Evolutionary conservation across 2,797 vertebrate species (phyloP), one percentile per base, ranked within the genome.

Genomic region (Siniperca undulata): DNA sequence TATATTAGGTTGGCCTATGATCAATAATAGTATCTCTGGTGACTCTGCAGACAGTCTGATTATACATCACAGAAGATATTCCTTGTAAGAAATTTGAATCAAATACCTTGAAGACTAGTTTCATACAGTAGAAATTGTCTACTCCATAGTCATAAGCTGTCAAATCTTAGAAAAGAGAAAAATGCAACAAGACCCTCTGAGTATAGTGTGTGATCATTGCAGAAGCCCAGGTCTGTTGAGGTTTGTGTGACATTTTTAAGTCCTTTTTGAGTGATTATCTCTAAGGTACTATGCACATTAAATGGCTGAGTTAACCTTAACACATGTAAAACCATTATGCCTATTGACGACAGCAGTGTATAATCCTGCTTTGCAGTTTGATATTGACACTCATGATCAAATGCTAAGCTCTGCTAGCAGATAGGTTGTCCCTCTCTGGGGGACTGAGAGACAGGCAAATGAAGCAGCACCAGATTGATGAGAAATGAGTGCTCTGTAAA

Each of bases 331-430:
- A 95, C 90, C 90, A 94, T 94, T 94, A 95, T 88, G 84, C 87
- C 87, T 93, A 95, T 94, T 94, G 95, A 94, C 92, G 88, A 94
- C 93, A 88, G 92, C 91, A 82, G 89, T 88, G 93, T 91, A 92
- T 94, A 95, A 94, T 94, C 94, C 93, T 93, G 86, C 91, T 94
- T 95, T 95, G 91, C 93, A 94, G 94, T 95, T 94, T 95, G 92
- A 94, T 95, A 94, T 95, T 95, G 94, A 95, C 94, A 94, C 94
- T 94, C 90, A 83, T 93, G 94, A 95, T 95, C 95, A 95, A 94
- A 95, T 94, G 94, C 93, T 95, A 95, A 94, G 93, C 94, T 94
- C 93, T 38, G 92, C 92, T 93, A 94, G 93, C 92, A 91, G 94
- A 94, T 95, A 94, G 94, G 92, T 94, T 93, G 91, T 91, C 91